Evolutionary conservation across 2,113 vertebrate species (phyloP).

Genomic region (Irena cyanogastra): DNA sequence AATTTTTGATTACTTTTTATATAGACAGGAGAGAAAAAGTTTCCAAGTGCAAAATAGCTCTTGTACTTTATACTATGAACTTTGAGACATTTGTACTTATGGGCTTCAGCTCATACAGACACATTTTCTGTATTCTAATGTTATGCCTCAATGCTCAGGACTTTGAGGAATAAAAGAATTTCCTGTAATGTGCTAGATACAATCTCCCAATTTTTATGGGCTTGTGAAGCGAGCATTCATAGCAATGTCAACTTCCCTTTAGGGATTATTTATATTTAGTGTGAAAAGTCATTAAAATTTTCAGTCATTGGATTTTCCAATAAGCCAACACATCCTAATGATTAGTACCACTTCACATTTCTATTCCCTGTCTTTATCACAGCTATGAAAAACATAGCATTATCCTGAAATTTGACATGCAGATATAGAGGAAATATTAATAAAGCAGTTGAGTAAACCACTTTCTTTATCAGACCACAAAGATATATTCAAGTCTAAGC

Average conservation of each 20-base stretch:
- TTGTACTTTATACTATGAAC: not conserved
- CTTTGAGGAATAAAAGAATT: constrained; percentile 32
- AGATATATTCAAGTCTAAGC: not conserved
- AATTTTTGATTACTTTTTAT: not conserved
- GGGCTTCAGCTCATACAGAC: not conserved
- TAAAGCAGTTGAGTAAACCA: constrained; percentile 14
- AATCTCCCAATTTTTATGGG: constrained; percentile 17
- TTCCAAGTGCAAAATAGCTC: not conserved
- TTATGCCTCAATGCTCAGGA: not conserved
- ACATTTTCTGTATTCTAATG: not conserved
- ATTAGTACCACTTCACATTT: constrained; percentile 50
- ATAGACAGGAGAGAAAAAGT: not conserved
- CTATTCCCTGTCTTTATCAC: constrained; percentile 35
- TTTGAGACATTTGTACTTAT: not conserved
- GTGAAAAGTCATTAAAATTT: constrained; percentile 62
- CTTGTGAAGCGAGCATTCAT: constrained; percentile 12
- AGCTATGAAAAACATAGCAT: constrained; percentile 1
- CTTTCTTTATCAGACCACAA: constrained; percentile 17
- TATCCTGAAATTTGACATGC: constrained; percentile 21
- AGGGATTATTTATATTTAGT: constrained; percentile 57
- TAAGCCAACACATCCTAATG: constrained; percentile 40
- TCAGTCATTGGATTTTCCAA: constrained; percentile 36
- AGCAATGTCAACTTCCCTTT: constrained; percentile 5
- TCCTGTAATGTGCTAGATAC: constrained; percentile 20
- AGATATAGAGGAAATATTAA: constrained; percentile 17